Percentiles rank a stretch among this genome's conserved stretches.
These are phyloP conservation scores for Ariolimax columbianus DNA, from an alignment of 2,888 invertebrate genomes.

Conservation along the genomic window DNA sequence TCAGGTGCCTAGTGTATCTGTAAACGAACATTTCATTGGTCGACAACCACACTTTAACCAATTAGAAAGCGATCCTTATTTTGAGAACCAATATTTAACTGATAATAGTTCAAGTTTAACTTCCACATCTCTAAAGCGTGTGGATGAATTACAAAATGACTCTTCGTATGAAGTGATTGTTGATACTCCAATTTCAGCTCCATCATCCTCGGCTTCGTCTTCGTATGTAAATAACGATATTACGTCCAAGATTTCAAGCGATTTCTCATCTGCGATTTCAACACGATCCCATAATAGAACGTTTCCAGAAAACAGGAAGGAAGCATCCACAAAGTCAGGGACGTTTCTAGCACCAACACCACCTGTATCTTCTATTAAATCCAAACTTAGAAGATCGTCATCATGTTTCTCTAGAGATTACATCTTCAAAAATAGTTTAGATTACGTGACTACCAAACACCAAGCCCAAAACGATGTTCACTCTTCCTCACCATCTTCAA, in stretches of 20 bases:
- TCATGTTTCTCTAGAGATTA: constrained; percentile 9
- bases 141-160: neutral
- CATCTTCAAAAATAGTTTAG: neutral
- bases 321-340: neutral
- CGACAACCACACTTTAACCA: neutral
- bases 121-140: constrained; percentile 1
- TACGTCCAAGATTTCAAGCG: neutral
- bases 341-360: neutral
- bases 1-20: neutral
- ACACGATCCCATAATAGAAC: neutral
- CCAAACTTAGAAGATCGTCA: neutral
- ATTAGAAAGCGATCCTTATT: no score
- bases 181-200: neutral
- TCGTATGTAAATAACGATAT: constrained; percentile 14
- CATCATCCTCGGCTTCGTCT: constrained; percentile 15
- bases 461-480: neutral
- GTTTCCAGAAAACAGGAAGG: neutral
- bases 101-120: neutral
- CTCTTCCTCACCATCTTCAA: neutral
- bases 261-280: neutral
- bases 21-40: neutral
- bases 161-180: neutral
- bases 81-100: no score
- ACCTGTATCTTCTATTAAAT: neutral
- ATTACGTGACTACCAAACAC: neutral